Conservation (phyloP, 2,888 invertebrate species). For the Campopleginae sp. region DNA sequence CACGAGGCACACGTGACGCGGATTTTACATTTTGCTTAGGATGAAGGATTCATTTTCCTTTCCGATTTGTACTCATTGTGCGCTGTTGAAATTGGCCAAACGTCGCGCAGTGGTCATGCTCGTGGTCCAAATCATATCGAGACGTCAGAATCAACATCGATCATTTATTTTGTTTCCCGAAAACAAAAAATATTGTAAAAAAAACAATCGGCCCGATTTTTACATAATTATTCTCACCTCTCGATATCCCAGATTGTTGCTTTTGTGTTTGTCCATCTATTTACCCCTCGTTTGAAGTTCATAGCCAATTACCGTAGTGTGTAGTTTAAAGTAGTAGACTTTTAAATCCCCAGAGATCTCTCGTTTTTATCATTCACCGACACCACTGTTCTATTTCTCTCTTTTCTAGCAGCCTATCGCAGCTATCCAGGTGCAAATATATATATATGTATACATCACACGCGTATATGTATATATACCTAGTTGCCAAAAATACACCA, state of each 20-base stretch:
- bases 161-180: background rate
- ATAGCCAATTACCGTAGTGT: constrained; percentile 81
- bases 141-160: constrained; percentile 62
- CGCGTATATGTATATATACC: constrained; percentile 66
- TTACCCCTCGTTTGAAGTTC: constrained; percentile 79
- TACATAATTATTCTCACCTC: constrained; percentile 59
- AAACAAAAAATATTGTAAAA: background rate
- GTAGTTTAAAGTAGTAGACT: constrained; percentile 82
- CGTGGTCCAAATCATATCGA: constrained; percentile 70
- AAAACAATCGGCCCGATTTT: background rate
- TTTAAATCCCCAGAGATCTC: constrained; percentile 78
- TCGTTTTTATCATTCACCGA: constrained; percentile 82
- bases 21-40: constrained; percentile 59
- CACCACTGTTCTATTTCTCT: constrained; percentile 84
- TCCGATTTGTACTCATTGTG: constrained; percentile 37
- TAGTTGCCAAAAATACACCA: constrained; percentile 82
- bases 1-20: constrained; percentile 56
- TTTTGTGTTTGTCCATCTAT: constrained; percentile 82
- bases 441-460: constrained; percentile 26
- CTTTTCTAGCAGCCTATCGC: constrained; percentile 84
- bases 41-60: constrained; percentile 38
- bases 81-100: constrained; percentile 80
- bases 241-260: constrained; percentile 79
- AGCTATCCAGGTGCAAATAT: constrained; percentile 84
- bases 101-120: constrained; percentile 82